Percentiles rank a stretch among this genome's conserved stretches.
phyloP scores from a whole-genome alignment of 2,797 vertebrate genomes.

The Cetoscarus ocellatus region DNA sequence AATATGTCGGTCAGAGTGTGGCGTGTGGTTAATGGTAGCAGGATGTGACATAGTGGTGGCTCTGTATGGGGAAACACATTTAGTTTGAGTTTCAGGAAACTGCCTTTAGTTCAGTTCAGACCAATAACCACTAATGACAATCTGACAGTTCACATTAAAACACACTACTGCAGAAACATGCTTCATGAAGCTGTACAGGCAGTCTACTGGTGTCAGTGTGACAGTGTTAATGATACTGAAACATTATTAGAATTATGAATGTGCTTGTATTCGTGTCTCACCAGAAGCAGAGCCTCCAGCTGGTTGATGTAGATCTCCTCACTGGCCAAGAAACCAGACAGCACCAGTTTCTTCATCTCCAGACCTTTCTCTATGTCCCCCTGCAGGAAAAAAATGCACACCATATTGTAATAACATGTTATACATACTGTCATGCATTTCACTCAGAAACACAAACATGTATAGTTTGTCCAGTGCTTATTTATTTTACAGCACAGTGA shows the following conservation, averaged over 20 bases:
- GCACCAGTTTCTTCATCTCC: conserved; percentile 98
- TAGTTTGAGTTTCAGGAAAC: conserved; percentile 45
- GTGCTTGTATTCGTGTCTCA: conserved; percentile 68
- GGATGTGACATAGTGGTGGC: conserved; percentile 39
- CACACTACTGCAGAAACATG: too few relatives aligned
- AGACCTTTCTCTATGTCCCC: conserved; percentile 93
- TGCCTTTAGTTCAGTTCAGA: conserved; percentile 20
- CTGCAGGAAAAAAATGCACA: conserved; percentile 74
- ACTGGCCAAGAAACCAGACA: conserved; percentile 96
- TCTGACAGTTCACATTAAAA: background rate
- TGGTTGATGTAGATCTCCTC: conserved; percentile 99
- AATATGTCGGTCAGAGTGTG: conserved; percentile 26
- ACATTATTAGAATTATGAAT: background rate
- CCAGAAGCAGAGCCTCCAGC: conserved; percentile 95
- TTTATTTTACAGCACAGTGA: background rate
- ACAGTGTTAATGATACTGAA: too few relatives aligned
- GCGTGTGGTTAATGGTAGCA: conserved; percentile 3
- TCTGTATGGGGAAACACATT: conserved; percentile 35
- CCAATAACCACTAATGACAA: conserved; percentile 7
- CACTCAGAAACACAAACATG: background rate
- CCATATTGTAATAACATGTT: background rate
- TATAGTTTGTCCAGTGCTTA: background rate
- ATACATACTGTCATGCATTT: conserved; percentile 1
- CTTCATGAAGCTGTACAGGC: too few relatives aligned
- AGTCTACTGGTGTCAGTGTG: too few relatives aligned